Percentiles rank a stretch among this genome's conserved stretches.
These are phyloP conservation scores for Crotophaga sulcirostris DNA, from an alignment of 2,113 vertebrate genomes.

Conservation along the genomic window DNA sequence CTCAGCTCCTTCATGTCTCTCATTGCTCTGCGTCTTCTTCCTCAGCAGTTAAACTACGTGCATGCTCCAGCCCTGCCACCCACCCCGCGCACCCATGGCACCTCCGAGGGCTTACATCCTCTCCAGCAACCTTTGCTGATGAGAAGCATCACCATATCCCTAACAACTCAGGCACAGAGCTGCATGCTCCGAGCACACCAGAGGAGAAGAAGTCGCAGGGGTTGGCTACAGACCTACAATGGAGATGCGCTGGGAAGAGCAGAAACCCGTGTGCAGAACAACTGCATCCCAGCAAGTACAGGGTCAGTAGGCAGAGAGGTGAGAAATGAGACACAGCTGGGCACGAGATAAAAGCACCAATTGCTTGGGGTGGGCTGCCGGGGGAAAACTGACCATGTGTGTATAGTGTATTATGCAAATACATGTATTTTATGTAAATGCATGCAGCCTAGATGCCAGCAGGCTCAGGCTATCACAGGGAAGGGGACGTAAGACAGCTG, in stretches of 20 bases:
- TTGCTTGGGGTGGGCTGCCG: neutral
- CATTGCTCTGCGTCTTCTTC: neutral
- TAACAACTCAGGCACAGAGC: neutral
- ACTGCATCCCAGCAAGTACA: neutral
- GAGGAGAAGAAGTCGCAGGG: neutral
- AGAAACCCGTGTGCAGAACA: neutral
- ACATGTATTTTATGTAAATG: slow-evolving; percentile 42
- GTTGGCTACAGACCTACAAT: rapidly evolving
- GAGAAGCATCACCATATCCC: neutral
- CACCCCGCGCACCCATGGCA: neutral
- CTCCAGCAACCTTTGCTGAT: neutral
- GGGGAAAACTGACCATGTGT: neutral
- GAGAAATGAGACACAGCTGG: neutral
- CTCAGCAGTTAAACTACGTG: neutral
- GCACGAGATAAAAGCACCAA: neutral
- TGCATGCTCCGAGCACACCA: rapidly evolving
- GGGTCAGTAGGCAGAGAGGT: neutral
- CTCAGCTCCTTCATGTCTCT: rapidly evolving
- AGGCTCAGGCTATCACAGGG: neutral
- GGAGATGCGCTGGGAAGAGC: neutral
- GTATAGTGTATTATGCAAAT: slow-evolving; percentile 9
- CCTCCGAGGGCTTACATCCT: rapidly evolving
- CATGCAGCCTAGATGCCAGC: slow-evolving; percentile 48
- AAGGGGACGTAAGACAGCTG: slow-evolving; percentile 8
- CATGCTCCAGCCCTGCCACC: rapidly evolving